Percentiles rank a stretch among this genome's conserved stretches.
Evolutionary conservation across 2,113 vertebrate species (phyloP).

Genomic region (Peromyscus leucopus): DNA sequence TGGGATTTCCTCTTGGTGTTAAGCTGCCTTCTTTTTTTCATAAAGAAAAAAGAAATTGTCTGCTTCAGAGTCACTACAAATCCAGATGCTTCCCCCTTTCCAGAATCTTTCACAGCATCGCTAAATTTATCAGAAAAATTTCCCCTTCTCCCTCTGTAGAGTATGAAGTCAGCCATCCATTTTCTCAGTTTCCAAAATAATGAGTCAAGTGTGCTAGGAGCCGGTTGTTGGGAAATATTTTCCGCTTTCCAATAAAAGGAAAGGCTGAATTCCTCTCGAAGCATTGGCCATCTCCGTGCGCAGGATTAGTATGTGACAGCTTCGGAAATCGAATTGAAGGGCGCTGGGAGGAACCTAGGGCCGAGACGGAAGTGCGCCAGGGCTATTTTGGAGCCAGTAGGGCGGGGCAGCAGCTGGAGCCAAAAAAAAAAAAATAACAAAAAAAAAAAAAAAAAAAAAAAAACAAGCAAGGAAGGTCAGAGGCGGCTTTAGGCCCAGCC

Average conservation of each 20-base stretch:
- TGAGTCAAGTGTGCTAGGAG: background rate
- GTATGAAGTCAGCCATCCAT: background rate
- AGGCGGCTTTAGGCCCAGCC: rapidly evolving
- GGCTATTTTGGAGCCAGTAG: background rate
- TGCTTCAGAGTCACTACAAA: background rate
- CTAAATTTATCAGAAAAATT: constrained; percentile 9
- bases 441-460: too few relatives aligned
- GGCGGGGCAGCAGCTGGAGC: too few relatives aligned
- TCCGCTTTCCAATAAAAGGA: background rate
- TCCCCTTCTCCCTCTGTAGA: background rate
- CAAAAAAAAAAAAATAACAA: too few relatives aligned
- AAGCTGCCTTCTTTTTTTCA: background rate
- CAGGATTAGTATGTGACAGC: background rate
- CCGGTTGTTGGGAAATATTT: background rate
- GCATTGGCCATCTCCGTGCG: background rate
- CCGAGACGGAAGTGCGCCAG: rapidly evolving
- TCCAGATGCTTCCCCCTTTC: background rate
- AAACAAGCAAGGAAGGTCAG: too few relatives aligned
- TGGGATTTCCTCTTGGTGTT: constrained; percentile 19
- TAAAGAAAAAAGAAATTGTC: background rate
- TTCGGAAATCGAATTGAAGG: background rate
- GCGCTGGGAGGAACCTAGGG: background rate
- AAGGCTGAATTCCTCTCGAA: background rate
- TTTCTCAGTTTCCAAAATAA: background rate
- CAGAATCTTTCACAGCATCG: background rate